phyloP scores from a whole-genome alignment of 2,797 vertebrate species.

The Vespertilio murinus region DNA sequence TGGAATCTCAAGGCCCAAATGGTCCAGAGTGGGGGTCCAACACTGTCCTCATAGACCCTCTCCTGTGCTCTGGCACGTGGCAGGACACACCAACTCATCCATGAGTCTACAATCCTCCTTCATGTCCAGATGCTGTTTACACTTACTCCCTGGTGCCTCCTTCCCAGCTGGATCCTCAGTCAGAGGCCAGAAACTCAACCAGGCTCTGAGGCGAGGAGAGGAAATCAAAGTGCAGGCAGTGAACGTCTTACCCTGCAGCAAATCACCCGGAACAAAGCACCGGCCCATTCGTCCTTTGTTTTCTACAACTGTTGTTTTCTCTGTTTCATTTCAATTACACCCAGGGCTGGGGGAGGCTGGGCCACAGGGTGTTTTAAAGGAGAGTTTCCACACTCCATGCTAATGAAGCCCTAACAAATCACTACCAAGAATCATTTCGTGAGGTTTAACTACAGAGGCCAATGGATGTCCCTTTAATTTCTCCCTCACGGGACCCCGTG shows the following conservation, averaged over 20 bases:
- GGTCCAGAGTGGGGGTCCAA: neutral
- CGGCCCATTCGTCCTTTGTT: neutral
- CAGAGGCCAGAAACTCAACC: slow-evolving; percentile 8
- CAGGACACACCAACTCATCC: neutral
- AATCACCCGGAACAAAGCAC: neutral
- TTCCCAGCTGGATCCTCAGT: neutral
- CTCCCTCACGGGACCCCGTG: slow-evolving; percentile 16
- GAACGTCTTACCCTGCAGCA: neutral
- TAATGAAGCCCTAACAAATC: slow-evolving; percentile 74
- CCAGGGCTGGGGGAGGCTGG: slow-evolving; percentile 13
- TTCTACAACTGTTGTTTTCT: neutral
- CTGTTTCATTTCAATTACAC: slow-evolving; percentile 57
- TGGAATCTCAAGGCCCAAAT: neutral
- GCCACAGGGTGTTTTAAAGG: slow-evolving; percentile 47
- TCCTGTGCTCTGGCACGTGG: neutral
- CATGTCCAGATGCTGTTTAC: neutral
- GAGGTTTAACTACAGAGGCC: slow-evolving; percentile 69
- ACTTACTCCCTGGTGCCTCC: too few species aligned
- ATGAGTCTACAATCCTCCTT: neutral
- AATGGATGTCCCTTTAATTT: slow-evolving; percentile 50
- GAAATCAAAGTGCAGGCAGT: neutral
- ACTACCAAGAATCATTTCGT: slow-evolving; percentile 71
- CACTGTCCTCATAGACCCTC: rapidly evolving
- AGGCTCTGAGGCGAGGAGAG: neutral
- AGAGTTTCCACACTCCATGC: slow-evolving; percentile 30